Evolutionary conservation across 2,888 invertebrate genomes (phyloP).

Genomic region (Patella pellucida): DNA sequence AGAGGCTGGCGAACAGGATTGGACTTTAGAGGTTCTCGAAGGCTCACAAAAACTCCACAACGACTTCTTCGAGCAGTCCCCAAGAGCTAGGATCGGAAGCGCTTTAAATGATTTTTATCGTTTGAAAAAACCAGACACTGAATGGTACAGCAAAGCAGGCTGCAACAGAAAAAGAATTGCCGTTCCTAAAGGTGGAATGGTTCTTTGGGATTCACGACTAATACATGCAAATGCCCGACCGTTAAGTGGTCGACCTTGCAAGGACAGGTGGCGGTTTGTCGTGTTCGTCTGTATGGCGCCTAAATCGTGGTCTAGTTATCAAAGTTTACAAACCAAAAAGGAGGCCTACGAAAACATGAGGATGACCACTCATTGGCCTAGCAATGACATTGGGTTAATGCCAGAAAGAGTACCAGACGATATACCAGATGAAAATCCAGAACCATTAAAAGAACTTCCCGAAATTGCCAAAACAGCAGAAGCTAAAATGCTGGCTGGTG

Average conservation of each 20-base stretch:
- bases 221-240: slow-evolving; percentile 63
- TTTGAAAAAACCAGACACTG: slow-evolving; percentile 39
- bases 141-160: slow-evolving; percentile 44
- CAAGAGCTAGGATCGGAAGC: slow-evolving; percentile 31
- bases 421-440: slow-evolving; percentile 12
- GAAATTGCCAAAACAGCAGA: slow-evolving; percentile 36
- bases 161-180: slow-evolving; percentile 51
- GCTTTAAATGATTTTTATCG: slow-evolving; percentile 36
- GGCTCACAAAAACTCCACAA: slow-evolving; percentile 40
- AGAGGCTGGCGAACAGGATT: slow-evolving; percentile 45
- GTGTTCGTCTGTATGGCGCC: slow-evolving; percentile 63
- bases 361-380: slow-evolving; percentile 60
- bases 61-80: slow-evolving; percentile 31
- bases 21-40: slow-evolving; percentile 44
- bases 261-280: slow-evolving; percentile 58
- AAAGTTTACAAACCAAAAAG: slow-evolving; percentile 48
- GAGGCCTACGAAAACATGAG: slow-evolving; percentile 46
- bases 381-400: slow-evolving; percentile 45
- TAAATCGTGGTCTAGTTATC: slow-evolving; percentile 53
- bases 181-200: slow-evolving; percentile 61
- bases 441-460: slow-evolving; percentile 32
- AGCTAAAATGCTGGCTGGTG: slow-evolving; percentile 36
- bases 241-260: slow-evolving; percentile 35
- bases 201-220: slow-evolving; percentile 63
- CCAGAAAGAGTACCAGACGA: slow-evolving; percentile 10